Conservation (phyloP, 2,888 invertebrate genomes). For the Dicranocentrus wangi region DNA sequence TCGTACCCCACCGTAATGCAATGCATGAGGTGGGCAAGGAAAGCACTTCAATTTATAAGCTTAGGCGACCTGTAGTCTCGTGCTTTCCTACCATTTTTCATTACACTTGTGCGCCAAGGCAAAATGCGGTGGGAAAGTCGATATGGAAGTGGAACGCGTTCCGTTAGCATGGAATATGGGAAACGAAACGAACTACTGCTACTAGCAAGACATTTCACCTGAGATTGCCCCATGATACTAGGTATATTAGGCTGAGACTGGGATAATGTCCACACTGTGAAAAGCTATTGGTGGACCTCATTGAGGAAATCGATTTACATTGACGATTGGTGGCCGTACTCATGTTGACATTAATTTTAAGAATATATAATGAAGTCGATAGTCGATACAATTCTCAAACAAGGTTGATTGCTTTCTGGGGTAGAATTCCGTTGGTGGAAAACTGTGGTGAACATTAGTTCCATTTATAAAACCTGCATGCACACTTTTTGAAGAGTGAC, state of each 20-base stretch:
- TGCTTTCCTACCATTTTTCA: slow-evolving; percentile 35
- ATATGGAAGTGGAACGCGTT: slow-evolving; percentile 29
- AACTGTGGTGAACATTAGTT: no score
- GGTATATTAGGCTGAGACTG: background rate
- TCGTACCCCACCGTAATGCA: no score
- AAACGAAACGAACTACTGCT: no score
- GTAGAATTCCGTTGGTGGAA: no score
- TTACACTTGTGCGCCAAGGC: background rate
- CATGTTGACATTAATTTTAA: background rate
- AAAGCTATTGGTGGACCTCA: background rate
- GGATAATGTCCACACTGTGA: background rate
- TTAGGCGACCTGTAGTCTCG: slow-evolving; percentile 31
- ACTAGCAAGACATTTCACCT: no score
- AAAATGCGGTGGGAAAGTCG: background rate
- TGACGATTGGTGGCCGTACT: background rate
- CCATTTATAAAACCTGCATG: no score
- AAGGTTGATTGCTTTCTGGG: no score
- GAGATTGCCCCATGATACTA: slow-evolving; percentile 7
- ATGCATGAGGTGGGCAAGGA: no score
- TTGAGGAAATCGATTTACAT: slow-evolving; percentile 23
- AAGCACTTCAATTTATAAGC: background rate
- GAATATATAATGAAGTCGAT: background rate
- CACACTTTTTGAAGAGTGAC: no score
- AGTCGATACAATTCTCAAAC: no score
- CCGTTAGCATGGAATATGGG: background rate